phyloP scores from a whole-genome alignment of 1,140 invertebrate species.

The Lerema accius region DNA sequence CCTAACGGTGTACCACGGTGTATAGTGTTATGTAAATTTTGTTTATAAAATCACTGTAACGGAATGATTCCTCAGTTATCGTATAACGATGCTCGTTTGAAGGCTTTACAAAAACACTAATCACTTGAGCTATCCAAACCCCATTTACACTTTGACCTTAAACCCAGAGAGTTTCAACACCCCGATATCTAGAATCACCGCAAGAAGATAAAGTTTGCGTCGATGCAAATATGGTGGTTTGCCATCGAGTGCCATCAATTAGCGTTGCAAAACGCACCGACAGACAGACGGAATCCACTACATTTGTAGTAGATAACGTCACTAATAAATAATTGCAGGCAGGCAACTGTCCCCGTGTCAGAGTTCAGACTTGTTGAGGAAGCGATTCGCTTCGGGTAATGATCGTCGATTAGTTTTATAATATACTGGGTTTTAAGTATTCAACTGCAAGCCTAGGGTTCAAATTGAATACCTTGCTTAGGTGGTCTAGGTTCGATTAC shows the following conservation, averaged over 20 bases:
- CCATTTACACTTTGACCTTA: not conserved
- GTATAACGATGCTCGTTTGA: too few species aligned
- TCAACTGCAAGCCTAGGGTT: too few species aligned
- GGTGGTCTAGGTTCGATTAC: too few species aligned
- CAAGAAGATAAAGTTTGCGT: slow-evolving; percentile 15
- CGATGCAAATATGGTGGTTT: slow-evolving; percentile 26
- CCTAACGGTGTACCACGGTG: too few species aligned
- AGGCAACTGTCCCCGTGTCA: slow-evolving; percentile 21
- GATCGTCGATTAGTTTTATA: slow-evolving; percentile 19
- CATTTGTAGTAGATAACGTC: slow-evolving; percentile 33
- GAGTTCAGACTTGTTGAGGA: slow-evolving; percentile 29
- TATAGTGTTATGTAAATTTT: too few species aligned
- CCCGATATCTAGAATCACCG: slow-evolving; percentile 12
- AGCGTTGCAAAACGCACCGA: slow-evolving; percentile 32
- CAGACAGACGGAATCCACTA: slow-evolving; percentile 33
- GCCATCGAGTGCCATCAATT: slow-evolving; percentile 23
- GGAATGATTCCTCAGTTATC: too few species aligned
- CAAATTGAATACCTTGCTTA: too few species aligned
- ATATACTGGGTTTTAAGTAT: too few species aligned
- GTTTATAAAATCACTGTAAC: too few species aligned
- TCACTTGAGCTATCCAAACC: too few species aligned
- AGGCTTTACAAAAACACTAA: too few species aligned
- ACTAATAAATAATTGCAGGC: slow-evolving; percentile 29
- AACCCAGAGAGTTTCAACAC: slow-evolving; percentile 3
- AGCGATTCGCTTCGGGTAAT: slow-evolving; percentile 21